Evolutionary conservation across 2,797 vertebrate species (phyloP).

Genomic region (Coregonus suidteri): DNA sequence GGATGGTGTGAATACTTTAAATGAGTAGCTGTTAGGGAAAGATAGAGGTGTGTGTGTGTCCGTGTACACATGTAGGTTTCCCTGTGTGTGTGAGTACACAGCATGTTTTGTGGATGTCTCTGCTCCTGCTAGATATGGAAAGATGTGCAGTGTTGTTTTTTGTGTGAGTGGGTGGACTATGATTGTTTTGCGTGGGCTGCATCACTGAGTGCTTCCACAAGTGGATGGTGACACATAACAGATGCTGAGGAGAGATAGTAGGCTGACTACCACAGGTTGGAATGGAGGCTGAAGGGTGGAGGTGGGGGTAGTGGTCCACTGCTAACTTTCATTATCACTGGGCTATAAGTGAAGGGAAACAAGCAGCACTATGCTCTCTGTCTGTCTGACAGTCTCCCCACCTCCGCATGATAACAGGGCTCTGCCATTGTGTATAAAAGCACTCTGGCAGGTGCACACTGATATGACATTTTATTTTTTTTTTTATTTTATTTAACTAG

Average conservation of each 20-base stretch:
- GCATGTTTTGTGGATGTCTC: slow-evolving; percentile 43
- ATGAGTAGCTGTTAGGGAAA: slow-evolving; percentile 3
- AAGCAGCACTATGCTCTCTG: slow-evolving; percentile 8
- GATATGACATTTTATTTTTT: slow-evolving; percentile 32
- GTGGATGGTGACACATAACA: slow-evolving; percentile 54
- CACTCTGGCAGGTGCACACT: slow-evolving; percentile 46
- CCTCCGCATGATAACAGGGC: slow-evolving; percentile 53
- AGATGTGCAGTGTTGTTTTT: slow-evolving; percentile 55
- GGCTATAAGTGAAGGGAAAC: background rate
- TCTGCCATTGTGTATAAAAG: slow-evolving; percentile 47
- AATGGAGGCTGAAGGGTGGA: slow-evolving; percentile 27
- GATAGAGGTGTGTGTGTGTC: slow-evolving; percentile 29
- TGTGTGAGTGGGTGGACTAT: slow-evolving; percentile 65
- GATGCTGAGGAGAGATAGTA: slow-evolving; percentile 56
- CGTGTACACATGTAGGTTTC: too few species aligned
- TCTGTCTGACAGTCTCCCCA: slow-evolving; percentile 50
- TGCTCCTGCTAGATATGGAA: slow-evolving; percentile 52
- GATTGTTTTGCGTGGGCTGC: slow-evolving; percentile 62
- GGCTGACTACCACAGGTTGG: slow-evolving; percentile 20
- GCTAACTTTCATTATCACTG: slow-evolving; percentile 42
- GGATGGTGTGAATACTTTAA: slow-evolving; percentile 2
- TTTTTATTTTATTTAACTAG: too few species aligned
- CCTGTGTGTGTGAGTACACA: slow-evolving; percentile 23
- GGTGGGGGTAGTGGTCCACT: slow-evolving; percentile 33
- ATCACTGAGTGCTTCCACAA: slow-evolving; percentile 49